A percentile compares a stretch with the other conserved stretches of the same genome.
Conservation (phyloP, 2,113 vertebrate genomes). For the Oenanthe oenanthe region DNA sequence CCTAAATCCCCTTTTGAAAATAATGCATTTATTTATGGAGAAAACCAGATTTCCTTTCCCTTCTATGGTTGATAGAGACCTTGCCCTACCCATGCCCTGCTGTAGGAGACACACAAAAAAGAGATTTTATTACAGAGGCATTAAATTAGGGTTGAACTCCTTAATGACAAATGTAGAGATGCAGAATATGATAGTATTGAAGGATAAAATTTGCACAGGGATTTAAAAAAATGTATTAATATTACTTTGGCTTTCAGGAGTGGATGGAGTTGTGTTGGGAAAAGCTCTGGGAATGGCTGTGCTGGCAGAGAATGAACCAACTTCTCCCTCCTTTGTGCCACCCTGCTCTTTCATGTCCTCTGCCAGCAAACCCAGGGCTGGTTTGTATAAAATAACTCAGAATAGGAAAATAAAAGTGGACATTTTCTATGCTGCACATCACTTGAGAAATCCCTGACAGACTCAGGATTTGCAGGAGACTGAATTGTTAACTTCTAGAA, state of each 20-base stretch:
- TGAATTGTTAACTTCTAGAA: conserved; percentile 34
- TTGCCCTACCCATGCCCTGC: neutral
- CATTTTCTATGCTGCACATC: conserved; percentile 7
- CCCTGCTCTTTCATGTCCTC: neutral
- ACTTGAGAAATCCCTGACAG: conserved; percentile 27
- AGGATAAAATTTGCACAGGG: neutral
- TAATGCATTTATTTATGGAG: neutral
- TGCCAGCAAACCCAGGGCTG: neutral
- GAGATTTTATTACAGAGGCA: neutral
- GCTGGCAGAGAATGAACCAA: neutral
- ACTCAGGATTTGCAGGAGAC: conserved; percentile 20
- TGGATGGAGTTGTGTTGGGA: neutral
- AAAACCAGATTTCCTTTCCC: neutral
- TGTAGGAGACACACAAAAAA: neutral
- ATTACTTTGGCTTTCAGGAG: neutral
- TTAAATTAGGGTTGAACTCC: neutral
- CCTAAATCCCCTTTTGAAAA: neutral
- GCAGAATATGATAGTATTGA: neutral
- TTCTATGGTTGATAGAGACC: neutral
- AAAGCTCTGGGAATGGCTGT: neutral
- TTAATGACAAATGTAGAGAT: neutral
- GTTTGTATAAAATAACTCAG: neutral
- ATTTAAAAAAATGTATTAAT: fast-evolving
- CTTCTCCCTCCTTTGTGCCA: neutral
- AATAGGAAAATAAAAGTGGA: neutral